Evolutionary conservation across 2,113 vertebrate genomes (phyloP).

Genomic region (Hipposideros armiger): DNA sequence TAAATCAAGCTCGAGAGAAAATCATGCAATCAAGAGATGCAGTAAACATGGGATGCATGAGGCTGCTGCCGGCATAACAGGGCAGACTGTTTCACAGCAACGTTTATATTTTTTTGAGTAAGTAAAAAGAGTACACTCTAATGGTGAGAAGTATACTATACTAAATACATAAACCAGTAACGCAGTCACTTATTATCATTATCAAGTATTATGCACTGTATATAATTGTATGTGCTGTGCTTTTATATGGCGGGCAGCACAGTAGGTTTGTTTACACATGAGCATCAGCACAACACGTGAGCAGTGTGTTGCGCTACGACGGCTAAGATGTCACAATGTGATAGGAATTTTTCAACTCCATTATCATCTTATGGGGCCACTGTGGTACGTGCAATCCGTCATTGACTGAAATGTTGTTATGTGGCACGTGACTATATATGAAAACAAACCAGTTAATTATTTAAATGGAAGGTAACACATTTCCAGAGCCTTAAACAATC

Average conservation of each 20-base stretch:
- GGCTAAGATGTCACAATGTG: background rate
- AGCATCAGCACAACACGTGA: background rate
- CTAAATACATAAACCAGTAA: background rate
- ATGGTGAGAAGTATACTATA: background rate
- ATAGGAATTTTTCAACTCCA: background rate
- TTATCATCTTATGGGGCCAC: background rate
- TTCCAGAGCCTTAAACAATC: conserved; percentile 48
- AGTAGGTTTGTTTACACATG: too few species aligned
- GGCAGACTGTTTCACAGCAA: too few species aligned
- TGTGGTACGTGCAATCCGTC: background rate
- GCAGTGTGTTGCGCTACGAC: too few species aligned
- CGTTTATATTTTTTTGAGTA: background rate
- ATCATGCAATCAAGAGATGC: background rate
- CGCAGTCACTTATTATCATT: background rate
- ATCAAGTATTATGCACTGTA: background rate
- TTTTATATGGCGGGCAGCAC: background rate
- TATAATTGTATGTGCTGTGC: background rate
- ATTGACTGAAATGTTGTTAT: background rate
- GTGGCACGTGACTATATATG: background rate
- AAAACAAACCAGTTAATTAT: conserved; percentile 20
- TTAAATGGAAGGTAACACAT: conserved; percentile 40
- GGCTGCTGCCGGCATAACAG: background rate
- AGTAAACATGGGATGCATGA: background rate
- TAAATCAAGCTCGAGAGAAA: background rate
- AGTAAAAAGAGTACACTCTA: background rate